Evolutionary conservation across 1,140 invertebrate genomes (phyloP).

Genomic region (Drosophila saltans): DNA sequence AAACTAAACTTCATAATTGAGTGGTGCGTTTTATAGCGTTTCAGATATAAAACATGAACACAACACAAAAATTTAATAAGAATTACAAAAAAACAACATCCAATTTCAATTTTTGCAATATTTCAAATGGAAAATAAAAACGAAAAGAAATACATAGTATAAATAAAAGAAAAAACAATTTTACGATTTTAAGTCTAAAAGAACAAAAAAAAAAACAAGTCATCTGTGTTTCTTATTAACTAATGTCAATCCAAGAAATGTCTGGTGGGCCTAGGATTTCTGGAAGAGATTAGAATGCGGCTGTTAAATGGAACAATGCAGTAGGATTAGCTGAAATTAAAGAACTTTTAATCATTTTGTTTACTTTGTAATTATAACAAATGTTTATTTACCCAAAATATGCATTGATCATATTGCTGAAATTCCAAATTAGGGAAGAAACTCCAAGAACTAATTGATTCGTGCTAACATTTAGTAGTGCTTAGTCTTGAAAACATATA

Average conservation of each 20-base stretch:
- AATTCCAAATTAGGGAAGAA: too few relatives aligned
- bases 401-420: too few relatives aligned
- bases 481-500: too few relatives aligned
- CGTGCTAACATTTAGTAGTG: too few relatives aligned
- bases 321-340: too few relatives aligned
- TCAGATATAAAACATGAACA: slow-evolving; percentile 71
- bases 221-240: background rate
- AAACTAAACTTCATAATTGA: slow-evolving; percentile 49
- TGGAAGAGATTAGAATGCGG: too few relatives aligned
- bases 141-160: slow-evolving; percentile 41
- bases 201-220: slow-evolving; percentile 13
- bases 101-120: slow-evolving; percentile 58
- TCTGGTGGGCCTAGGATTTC: too few relatives aligned
- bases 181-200: slow-evolving; percentile 70
- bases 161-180: slow-evolving; percentile 70
- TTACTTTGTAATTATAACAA: too few relatives aligned
- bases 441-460: too few relatives aligned
- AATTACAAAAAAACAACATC: slow-evolving; percentile 42
- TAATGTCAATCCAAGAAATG: background rate
- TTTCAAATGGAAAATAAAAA: slow-evolving; percentile 36
- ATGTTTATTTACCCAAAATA: too few relatives aligned
- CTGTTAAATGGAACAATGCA: too few relatives aligned
- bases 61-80: slow-evolving; percentile 15
- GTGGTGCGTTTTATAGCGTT: slow-evolving; percentile 77
- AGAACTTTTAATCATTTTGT: too few relatives aligned